Base-by-base conservation (phyloP, 2,797 vertebrate species). In the Pelochelys cantorii region DNA sequence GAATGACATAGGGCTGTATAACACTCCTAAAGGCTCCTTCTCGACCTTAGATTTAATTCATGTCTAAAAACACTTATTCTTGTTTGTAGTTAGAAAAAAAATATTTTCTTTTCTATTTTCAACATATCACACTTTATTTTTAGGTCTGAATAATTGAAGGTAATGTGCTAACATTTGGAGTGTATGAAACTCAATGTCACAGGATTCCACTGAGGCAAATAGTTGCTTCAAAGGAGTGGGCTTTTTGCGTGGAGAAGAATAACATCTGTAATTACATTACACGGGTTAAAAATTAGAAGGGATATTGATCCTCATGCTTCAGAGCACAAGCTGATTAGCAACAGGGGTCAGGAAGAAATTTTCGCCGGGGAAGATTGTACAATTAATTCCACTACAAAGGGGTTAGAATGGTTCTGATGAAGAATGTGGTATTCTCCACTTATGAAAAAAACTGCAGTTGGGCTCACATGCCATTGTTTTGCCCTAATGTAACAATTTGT, bases 111-210 rank as follows among this genome's bases (percentile, higher is more conserved):
- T 52, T 48, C 42, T 29, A 25, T 52, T 52, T 77, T 52, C 37
- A 77, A 52, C 10, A 48, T 29, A 77, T 48, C 74, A 52, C 8
- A 27, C 3, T 18, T 34, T 5, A 5, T 62, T 56, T 31, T 34
- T 2, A 23, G 56, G 6, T 80, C 68, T 88, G 62, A 79, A 81
- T 95, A 90, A 85, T 78, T 59, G 85, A 83, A 74, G n/a, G 92
- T 13, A 83, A 14, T 71, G 71, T 94, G 88, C n/a, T 93, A 92
- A 89, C 81, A 95, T 91, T 94, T 93, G 29, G 27, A 91, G 5
- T 17, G 37, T 94, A 92, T 54, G 84, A 23, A 87, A 23, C 55
- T 93, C 77, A 92, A 0, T 78, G 48, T 23, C 81, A 91, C 18
- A 81, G 60, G 80, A 88, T 65, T 88, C 17, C 34, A 87, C 56